Evolutionary conservation across 2,113 vertebrate genomes (phyloP).

Genomic region (Odobenus rosmarus): DNA sequence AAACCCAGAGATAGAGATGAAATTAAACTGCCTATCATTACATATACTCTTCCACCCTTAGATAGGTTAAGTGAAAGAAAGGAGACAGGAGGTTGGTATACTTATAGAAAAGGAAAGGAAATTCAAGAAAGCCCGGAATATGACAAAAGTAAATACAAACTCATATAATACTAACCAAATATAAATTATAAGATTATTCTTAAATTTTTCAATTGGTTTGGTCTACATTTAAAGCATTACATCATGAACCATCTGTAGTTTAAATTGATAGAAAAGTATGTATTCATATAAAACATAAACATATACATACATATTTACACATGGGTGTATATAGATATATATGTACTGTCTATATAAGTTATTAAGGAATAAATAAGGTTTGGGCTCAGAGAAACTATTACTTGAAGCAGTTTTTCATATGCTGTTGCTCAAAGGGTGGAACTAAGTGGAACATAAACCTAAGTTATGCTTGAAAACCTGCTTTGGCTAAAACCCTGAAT

Average conservation of each 20-base stretch:
- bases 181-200: neutral
- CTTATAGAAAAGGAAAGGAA: neutral
- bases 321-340: neutral
- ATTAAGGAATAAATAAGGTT: conserved; percentile 8
- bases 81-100: neutral
- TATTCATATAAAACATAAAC: neutral
- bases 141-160: neutral
- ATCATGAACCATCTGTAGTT: neutral
- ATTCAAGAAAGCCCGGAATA: neutral
- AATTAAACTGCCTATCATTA: neutral
- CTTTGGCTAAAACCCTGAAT: conserved; percentile 47
- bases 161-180: neutral
- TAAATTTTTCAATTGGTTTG: neutral
- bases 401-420: neutral
- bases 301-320: neutral
- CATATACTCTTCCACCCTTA: neutral
- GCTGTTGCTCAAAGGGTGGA: neutral
- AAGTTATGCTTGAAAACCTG: neutral
- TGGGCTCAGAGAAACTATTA: conserved; percentile 24
- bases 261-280: neutral
- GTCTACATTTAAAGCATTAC: neutral
- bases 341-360: neutral
- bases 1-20: neutral
- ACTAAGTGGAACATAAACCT: neutral
- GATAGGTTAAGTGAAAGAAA: neutral